Percentiles rank a stretch among this genome's conserved stretches.
Evolutionary conservation across 2,113 vertebrate species (phyloP).

Genomic region (Numenius arquata): DNA sequence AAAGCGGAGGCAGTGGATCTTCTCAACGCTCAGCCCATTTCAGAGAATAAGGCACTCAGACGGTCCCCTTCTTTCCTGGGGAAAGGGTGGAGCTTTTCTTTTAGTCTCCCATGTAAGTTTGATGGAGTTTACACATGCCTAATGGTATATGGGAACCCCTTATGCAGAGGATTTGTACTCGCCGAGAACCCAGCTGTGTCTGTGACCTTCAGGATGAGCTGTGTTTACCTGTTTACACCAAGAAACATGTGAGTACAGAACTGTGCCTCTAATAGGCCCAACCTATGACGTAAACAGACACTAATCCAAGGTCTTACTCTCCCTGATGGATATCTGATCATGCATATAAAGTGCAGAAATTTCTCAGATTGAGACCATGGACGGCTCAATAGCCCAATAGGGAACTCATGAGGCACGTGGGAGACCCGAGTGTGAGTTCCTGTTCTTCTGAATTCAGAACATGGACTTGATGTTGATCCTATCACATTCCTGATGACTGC

Average conservation of each 20-base stretch:
- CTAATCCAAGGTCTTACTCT: not conserved
- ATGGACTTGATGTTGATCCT: not conserved
- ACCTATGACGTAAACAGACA: not conserved
- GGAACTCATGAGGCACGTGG: not conserved
- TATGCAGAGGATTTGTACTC: not conserved
- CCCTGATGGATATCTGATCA: not conserved
- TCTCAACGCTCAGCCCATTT: not conserved
- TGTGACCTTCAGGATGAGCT: not conserved
- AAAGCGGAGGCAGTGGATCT: not conserved
- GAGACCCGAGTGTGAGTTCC: not conserved
- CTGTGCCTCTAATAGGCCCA: not conserved
- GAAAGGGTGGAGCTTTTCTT: not conserved
- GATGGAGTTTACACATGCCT: not conserved
- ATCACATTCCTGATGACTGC: not conserved
- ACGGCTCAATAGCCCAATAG: not conserved
- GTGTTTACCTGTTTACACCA: not conserved
- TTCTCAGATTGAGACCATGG: not conserved
- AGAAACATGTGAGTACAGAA: not conserved
- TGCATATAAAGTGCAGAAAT: not conserved
- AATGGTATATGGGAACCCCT: not conserved
- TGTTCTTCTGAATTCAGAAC: not conserved
- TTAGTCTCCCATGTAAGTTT: not conserved
- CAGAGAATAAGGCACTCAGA: not conserved
- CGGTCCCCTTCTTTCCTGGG: not conserved
- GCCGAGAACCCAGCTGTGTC: not conserved